These are phyloP conservation scores for Salvelinus fontinalis DNA, from an alignment of 2,113 vertebrate species.

Conservation along the genomic window DNA sequence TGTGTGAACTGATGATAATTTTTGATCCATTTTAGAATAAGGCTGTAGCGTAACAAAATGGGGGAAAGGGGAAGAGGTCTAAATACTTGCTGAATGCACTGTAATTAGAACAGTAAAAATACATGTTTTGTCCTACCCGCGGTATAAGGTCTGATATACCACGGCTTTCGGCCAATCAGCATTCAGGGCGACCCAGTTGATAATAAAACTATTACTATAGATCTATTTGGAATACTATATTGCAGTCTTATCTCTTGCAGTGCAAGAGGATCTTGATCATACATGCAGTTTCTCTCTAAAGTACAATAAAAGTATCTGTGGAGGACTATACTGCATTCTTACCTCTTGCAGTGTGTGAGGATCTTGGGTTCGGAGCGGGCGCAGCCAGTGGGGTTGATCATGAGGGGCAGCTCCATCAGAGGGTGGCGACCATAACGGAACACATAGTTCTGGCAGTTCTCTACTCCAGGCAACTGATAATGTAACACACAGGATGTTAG, in stretches of 20 bases:
- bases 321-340: conserved; percentile 5
- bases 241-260: conserved; percentile 85
- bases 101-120: too few relatives aligned
- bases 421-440: conserved; percentile 96
- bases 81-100: too few relatives aligned
- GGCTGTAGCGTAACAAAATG: too few relatives aligned
- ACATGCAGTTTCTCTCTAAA: neutral
- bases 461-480: conserved; percentile 89
- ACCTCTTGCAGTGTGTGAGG: conserved; percentile 97
- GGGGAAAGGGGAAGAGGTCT: too few relatives aligned
- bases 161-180: too few relatives aligned
- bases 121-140: too few relatives aligned
- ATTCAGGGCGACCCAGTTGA: too few relatives aligned
- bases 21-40: too few relatives aligned
- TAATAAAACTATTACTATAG: too few relatives aligned
- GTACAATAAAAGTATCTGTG: neutral
- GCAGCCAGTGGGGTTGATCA: conserved; percentile 96
- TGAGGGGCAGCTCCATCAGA: conserved; percentile 95
- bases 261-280: conserved; percentile 87
- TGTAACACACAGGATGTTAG: neutral
- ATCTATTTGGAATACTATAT: neutral
- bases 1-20: too few relatives aligned
- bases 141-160: too few relatives aligned
- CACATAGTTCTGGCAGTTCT: conserved; percentile 95
- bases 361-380: conserved; percentile 96